phyloP scores from a whole-genome alignment of 30 jellyfish, hydroid and myxozoan species.

The Catostylus mosaicus region DNA sequence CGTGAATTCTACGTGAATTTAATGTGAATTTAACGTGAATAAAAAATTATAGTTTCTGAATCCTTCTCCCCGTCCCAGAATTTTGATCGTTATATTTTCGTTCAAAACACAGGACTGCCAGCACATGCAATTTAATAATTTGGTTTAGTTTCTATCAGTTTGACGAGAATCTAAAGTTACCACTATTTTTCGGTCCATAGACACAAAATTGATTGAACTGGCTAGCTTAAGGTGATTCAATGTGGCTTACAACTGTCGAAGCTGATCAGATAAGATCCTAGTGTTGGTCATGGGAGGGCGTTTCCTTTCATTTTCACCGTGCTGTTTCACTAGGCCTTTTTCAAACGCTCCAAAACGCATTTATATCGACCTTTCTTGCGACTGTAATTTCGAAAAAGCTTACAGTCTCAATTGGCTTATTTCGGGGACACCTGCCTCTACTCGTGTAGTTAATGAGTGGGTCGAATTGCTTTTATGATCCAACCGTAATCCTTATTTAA shows the following conservation, averaged over 20 bases:
- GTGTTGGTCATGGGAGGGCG: not conserved
- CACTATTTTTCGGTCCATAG: not conserved
- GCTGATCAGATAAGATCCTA: not conserved
- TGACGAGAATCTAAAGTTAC: no score
- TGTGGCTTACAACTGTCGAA: not conserved
- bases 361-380: not conserved
- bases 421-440: slow-evolving; percentile 10
- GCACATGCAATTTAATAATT: no score
- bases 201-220: not conserved
- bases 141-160: no score
- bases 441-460: not conserved
- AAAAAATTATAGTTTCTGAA: no score
- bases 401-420: not conserved
- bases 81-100: no score
- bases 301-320: no score
- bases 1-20: no score
- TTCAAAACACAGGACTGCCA: no score
- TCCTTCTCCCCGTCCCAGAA: no score
- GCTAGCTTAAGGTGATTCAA: not conserved
- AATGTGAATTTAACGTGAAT: no score
- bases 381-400: slow-evolving; percentile 37
- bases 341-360: not conserved
- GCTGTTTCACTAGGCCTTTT: no score
- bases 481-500: not conserved
- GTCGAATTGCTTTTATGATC: not conserved